These are phyloP conservation scores for Rhabdomys pumilio DNA, from an alignment of 2,797 vertebrate species.

Conservation along the genomic window DNA sequence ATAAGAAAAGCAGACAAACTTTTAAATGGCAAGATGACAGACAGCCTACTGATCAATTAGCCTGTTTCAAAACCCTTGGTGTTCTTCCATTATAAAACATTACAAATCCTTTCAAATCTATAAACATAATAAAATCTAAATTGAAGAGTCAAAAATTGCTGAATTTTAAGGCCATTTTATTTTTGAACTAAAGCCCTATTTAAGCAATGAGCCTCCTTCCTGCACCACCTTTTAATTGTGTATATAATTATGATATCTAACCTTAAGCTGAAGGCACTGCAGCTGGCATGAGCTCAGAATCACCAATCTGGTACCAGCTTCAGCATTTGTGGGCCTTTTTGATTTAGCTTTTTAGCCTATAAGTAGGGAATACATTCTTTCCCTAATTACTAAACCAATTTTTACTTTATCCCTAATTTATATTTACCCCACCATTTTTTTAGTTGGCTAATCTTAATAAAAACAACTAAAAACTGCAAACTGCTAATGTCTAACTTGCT, in stretches of 20 bases:
- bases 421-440: too few species aligned
- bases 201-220: not conserved
- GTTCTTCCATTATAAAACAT: not conserved
- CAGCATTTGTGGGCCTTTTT: not conserved
- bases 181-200: not conserved
- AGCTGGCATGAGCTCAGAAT: not conserved
- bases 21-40: not conserved
- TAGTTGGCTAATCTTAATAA: too few species aligned
- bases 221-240: not conserved
- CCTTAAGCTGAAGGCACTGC: not conserved
- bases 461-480: too few species aligned
- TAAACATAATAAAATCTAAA: not conserved
- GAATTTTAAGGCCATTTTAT: not conserved
- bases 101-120: not conserved
- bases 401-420: too few species aligned
- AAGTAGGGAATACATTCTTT: too few species aligned
- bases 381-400: too few species aligned
- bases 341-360: too few species aligned
- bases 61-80: not conserved
- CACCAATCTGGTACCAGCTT: not conserved
- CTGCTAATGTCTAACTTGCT: too few species aligned
- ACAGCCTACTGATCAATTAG: not conserved
- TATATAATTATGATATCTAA: not conserved
- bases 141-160: not conserved
- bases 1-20: constrained; percentile 1